Conservation (phyloP, 2,797 vertebrate genomes). For the Peromyscus attwateri region DNA sequence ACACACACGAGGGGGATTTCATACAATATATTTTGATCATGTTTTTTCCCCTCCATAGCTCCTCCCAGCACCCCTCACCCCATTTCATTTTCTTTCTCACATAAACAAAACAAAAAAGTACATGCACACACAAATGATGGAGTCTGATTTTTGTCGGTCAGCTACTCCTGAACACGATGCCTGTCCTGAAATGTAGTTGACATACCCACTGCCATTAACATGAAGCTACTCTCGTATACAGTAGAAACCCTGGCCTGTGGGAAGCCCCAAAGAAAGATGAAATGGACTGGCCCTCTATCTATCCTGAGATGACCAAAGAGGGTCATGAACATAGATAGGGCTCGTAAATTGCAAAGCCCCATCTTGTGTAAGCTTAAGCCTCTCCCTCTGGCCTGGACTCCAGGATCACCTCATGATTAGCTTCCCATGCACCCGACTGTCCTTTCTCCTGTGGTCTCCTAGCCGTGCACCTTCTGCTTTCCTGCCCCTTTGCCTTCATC, state of each 20-base stretch:
- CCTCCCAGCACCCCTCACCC: too few relatives aligned
- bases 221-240: background rate
- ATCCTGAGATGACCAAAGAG: background rate
- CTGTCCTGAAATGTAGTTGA: background rate
- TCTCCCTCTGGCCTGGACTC: background rate
- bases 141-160: background rate
- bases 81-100: background rate
- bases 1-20: background rate
- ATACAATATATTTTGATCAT: background rate
- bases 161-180: background rate
- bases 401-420: background rate
- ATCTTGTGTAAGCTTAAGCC: background rate
- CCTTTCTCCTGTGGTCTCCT: background rate
- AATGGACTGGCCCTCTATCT: background rate
- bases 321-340: background rate
- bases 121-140: too few relatives aligned
- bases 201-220: background rate
- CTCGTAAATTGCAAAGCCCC: background rate
- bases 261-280: background rate
- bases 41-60: background rate
- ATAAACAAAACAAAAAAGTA: background rate
- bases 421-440: background rate
- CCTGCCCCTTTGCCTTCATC: background rate
- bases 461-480: background rate
- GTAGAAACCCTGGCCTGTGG: background rate